phyloP scores from a whole-genome alignment of 2,888 invertebrate species.

The Parnassius orleans region DNA sequence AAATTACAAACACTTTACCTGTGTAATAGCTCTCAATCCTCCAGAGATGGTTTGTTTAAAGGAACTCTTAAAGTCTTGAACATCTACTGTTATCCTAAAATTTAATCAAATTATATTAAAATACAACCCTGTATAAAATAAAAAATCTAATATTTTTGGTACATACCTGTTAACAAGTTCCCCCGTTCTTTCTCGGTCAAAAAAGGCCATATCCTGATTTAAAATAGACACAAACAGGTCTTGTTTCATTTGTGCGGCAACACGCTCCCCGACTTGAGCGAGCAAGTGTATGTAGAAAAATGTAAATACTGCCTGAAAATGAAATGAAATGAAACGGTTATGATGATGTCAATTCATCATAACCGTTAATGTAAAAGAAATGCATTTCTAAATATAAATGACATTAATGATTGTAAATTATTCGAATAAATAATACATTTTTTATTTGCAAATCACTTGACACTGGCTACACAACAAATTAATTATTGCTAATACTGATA shows the following conservation, averaged over 20 bases:
- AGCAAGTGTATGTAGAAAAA: slow-evolving; percentile 94
- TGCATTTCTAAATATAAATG: too few relatives aligned
- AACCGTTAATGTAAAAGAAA: too few relatives aligned
- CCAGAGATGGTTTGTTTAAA: slow-evolving; percentile 97
- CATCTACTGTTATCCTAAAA: slow-evolving; percentile 90
- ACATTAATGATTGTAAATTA: too few relatives aligned
- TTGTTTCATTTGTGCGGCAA: slow-evolving; percentile 90
- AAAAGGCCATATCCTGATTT: slow-evolving; percentile 93
- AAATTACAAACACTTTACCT: slow-evolving; percentile 75
- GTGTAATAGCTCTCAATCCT: slow-evolving; percentile 92
- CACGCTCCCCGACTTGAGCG: slow-evolving; percentile 92
- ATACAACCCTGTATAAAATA: neutral
- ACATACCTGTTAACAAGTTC: slow-evolving; percentile 92
- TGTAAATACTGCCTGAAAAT: slow-evolving; percentile 91
- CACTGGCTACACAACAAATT: too few relatives aligned
- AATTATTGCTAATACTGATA: too few relatives aligned
- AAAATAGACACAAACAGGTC: slow-evolving; percentile 92
- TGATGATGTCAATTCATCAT: too few relatives aligned
- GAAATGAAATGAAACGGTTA: too few relatives aligned
- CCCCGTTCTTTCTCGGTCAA: slow-evolving; percentile 94
- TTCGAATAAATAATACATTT: too few relatives aligned
- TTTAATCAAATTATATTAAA: neutral
- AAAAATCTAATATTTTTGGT: too few relatives aligned
- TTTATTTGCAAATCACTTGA: too few relatives aligned
- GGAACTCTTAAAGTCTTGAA: slow-evolving; percentile 98